Conservation (phyloP, 2,888 invertebrate species). For the Erebia epiphron region DNA sequence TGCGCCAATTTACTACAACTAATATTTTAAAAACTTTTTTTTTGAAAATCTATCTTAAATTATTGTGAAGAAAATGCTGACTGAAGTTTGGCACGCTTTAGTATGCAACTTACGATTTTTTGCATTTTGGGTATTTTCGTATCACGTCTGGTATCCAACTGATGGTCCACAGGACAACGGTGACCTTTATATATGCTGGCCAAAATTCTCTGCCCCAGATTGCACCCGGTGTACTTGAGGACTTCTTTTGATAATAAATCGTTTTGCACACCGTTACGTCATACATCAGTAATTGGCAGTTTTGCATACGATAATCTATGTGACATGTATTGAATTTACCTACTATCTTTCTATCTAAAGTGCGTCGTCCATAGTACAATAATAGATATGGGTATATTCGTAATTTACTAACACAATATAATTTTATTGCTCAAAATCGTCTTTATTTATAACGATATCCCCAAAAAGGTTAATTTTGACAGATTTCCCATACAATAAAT, state of each 20-base stretch:
- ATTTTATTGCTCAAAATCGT: too few species aligned
- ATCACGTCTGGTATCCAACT: slow-evolving; percentile 54
- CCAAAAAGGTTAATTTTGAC: too few species aligned
- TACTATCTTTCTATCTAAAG: slow-evolving; percentile 1
- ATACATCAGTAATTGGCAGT: slow-evolving; percentile 22
- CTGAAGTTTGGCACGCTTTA: not conserved
- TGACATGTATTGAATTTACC: not conserved
- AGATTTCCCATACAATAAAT: too few species aligned
- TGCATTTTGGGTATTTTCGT: slow-evolving; percentile 52
- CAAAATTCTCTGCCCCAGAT: slow-evolving; percentile 58
- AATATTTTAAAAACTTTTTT: too few species aligned
- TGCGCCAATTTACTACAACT: too few species aligned
- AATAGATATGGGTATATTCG: not conserved
- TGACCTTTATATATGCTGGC: slow-evolving; percentile 62
- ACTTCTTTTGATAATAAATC: slow-evolving; percentile 39
- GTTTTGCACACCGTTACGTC: slow-evolving; percentile 32
- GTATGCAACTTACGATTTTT: slow-evolving; percentile 54
- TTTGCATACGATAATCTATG: slow-evolving; percentile 6
- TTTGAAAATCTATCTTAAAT: too few species aligned
- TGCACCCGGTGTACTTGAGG: slow-evolving; percentile 53
- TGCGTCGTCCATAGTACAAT: not conserved
- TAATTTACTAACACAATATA: too few species aligned
- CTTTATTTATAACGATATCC: too few species aligned
- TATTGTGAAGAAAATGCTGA: too few species aligned
- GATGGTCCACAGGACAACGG: slow-evolving; percentile 50